Evolutionary conservation across 2,888 invertebrate genomes (phyloP).

Genomic region (Listrodromus nycthemerus): DNA sequence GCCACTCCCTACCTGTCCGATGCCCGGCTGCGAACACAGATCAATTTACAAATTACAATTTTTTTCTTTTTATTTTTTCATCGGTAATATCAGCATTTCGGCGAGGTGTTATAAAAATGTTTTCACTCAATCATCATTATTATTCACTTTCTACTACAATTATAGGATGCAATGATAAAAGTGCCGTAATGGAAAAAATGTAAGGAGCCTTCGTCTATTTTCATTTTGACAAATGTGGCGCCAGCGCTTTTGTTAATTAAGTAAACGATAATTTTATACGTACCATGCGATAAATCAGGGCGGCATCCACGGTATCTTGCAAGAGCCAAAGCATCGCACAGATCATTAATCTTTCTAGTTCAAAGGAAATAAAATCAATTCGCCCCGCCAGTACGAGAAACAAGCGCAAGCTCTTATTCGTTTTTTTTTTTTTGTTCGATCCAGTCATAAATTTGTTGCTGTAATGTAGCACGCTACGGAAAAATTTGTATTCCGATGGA

Average conservation of each 20-base stretch:
- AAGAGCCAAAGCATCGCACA: slow-evolving; percentile 82
- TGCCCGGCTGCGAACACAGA: slow-evolving; percentile 76
- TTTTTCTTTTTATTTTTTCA: slow-evolving; percentile 19
- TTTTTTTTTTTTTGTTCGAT: background rate
- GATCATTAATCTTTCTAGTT: slow-evolving; percentile 78
- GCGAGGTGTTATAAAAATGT: background rate
- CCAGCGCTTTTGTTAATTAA: slow-evolving; percentile 31
- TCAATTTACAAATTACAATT: slow-evolving; percentile 35
- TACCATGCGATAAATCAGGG: slow-evolving; percentile 81
- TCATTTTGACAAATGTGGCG: background rate
- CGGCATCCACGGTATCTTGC: slow-evolving; percentile 80
- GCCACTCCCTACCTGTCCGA: slow-evolving; percentile 78
- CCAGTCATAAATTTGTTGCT: background rate
- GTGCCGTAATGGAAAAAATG: slow-evolving; percentile 10
- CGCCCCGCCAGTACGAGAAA: slow-evolving; percentile 73
- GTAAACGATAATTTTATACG: slow-evolving; percentile 78
- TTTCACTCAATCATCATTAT: background rate
- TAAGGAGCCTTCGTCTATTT: slow-evolving; percentile 20
- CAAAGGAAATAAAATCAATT: slow-evolving; percentile 74
- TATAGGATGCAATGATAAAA: slow-evolving; percentile 36
- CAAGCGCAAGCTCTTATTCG: slow-evolving; percentile 76
- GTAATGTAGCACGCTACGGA: background rate
- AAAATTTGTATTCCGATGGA: background rate
- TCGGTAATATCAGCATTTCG: background rate
- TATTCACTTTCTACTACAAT: slow-evolving; percentile 9